Evolutionary conservation across 2,113 vertebrate species (phyloP).

Genomic region (Cryptoleucopteryx plumbea): DNA sequence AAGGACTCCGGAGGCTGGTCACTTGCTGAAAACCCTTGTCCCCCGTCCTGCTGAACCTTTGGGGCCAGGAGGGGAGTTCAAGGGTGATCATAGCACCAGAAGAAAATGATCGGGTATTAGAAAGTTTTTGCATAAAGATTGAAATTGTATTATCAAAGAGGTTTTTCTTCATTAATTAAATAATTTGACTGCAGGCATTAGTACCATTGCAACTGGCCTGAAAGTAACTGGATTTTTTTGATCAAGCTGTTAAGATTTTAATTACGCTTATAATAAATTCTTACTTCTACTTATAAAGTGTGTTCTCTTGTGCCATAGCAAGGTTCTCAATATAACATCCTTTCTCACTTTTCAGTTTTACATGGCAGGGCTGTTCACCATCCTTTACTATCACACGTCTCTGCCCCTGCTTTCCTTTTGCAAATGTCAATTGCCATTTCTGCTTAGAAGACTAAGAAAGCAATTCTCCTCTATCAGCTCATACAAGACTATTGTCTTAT

Average conservation of each 20-base stretch:
- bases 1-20: fast-evolving
- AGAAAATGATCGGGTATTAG: fast-evolving
- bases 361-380: not conserved
- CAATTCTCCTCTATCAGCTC: not conserved
- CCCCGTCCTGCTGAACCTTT: fast-evolving
- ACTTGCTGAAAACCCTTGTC: not conserved
- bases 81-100: not conserved
- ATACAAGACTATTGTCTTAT: not conserved
- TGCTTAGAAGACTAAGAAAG: not conserved
- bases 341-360: not conserved
- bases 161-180: not conserved
- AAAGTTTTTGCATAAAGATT: not conserved
- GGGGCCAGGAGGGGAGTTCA: fast-evolving
- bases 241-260: not conserved
- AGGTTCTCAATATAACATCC: not conserved
- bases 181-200: not conserved
- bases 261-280: not conserved
- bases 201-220: not conserved
- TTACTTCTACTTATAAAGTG: fast-evolving
- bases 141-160: not conserved
- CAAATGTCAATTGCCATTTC: not conserved
- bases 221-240: not conserved
- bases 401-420: not conserved
- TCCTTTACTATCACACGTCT: not conserved
- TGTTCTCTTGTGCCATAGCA: not conserved